Evolutionary conservation across 2,797 vertebrate species (phyloP), one percentile per base, ranked within the genome.

Genomic region (Arctocebus calabarensis): DNA sequence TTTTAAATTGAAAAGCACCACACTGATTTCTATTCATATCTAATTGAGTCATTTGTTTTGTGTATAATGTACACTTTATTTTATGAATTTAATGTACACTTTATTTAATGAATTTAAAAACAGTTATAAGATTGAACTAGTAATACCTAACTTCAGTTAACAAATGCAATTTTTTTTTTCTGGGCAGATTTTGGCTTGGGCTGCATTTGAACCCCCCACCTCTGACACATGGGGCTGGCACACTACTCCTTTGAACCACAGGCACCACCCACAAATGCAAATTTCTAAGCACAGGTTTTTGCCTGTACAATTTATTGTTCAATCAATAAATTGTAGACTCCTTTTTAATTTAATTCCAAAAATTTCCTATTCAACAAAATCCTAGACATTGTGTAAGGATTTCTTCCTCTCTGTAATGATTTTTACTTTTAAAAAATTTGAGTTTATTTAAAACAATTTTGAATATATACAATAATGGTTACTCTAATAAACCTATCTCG

Each of bases 1-100:
- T 87, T 95, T 86, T 73, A 88, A 77, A 71, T 16, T 92, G 7
- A 79, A 74, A 87, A 74, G n/a, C 79, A 14, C 10, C 32, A 79
- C 2, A 2, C 17, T 25, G 4, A 10, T 68, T 68, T 73, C 32
- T 57, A 78, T 64, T 81, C 25, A 20, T 81, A 73, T 48, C 9
- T 73, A 74, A 73, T 78, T 87, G 34, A n/a, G 64, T 81, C 29
- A 70, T 68, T 62, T 16, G 52, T 82, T 90, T 94, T 20, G 88
- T 20, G 88, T 81, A 77, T 75, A 61, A 52, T 55, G 52, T 1
- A 20, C 5, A 64, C n/a, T 79, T 81, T 84, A 64, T 52, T 88
- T 88, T 64, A 40, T 57, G 22, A 88, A 81, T 3, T 55, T 86
- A 89, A 86, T 88, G 45, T 29, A 68, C 40, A 78, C 75, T 79